phyloP scores from a whole-genome alignment of 1,140 invertebrate genomes.

The Aphaenogaster floridana region DNA sequence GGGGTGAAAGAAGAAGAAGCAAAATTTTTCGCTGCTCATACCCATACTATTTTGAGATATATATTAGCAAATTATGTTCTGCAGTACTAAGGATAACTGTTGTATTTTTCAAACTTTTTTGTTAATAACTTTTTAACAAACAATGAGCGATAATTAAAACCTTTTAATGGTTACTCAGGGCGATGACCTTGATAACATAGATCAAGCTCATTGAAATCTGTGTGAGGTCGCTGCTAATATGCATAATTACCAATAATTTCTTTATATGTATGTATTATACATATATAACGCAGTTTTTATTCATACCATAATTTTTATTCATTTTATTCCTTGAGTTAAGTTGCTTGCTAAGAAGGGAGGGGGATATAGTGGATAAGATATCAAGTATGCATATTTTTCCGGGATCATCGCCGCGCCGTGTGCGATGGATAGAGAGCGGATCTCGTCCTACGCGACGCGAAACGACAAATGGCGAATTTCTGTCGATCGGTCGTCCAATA shows the following conservation, averaged over 20 bases:
- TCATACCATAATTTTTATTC: not conserved
- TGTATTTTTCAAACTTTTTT: too few species aligned
- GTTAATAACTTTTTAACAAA: too few species aligned
- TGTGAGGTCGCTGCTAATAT: too few species aligned
- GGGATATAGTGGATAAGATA: not conserved
- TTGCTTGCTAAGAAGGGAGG: not conserved
- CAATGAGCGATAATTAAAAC: too few species aligned
- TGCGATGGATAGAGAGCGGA: not conserved
- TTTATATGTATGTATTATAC: not conserved
- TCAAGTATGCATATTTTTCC: not conserved
- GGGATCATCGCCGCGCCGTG: not conserved
- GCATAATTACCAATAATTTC: not conserved
- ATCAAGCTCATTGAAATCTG: too few species aligned
- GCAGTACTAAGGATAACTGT: too few species aligned
- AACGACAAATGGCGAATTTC: conserved; percentile 47
- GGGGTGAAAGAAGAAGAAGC: too few species aligned
- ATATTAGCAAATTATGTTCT: too few species aligned
- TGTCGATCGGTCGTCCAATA: conserved; percentile 43
- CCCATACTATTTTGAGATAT: too few species aligned
- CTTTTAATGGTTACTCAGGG: too few species aligned
- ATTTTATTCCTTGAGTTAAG: not conserved
- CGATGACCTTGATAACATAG: too few species aligned
- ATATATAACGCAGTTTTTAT: not conserved
- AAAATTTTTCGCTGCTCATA: too few species aligned
- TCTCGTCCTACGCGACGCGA: conserved; percentile 7